Percentiles rank a stretch among this genome's conserved stretches.
Conservation (phyloP, 2,888 invertebrate genomes). For the Cataglyphis rosenhaueri region DNA sequence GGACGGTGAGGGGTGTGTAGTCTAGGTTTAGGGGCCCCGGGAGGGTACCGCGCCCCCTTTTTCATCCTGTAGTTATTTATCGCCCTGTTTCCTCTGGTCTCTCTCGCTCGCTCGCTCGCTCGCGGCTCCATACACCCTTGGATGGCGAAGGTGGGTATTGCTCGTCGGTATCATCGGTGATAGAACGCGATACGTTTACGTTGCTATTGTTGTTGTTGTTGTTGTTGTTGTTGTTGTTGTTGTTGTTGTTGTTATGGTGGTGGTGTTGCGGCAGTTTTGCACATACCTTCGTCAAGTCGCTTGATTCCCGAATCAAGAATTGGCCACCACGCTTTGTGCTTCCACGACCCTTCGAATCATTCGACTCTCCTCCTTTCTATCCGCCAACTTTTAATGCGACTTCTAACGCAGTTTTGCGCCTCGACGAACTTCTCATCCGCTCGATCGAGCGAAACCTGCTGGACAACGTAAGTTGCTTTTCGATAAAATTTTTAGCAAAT, state of each 20-base stretch:
- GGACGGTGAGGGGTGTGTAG: slow-evolving; percentile 76
- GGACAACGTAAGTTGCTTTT: slow-evolving; percentile 14
- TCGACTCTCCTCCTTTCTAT: slow-evolving; percentile 50
- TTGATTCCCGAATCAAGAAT: slow-evolving; percentile 75
- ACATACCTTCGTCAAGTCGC: slow-evolving; percentile 80
- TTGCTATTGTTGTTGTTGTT: slow-evolving; percentile 55
- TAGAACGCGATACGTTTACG: slow-evolving; percentile 73
- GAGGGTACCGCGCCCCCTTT: slow-evolving; percentile 84
- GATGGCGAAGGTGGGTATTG: slow-evolving; percentile 75
- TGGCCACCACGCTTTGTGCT: slow-evolving; percentile 54
- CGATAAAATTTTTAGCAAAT: slow-evolving; percentile 2
- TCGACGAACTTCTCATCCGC: slow-evolving; percentile 55
- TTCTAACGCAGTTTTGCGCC: slow-evolving; percentile 73
- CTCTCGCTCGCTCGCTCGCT: slow-evolving; percentile 60
- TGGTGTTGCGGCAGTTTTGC: slow-evolving; percentile 66
- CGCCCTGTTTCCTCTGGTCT: slow-evolving; percentile 77
- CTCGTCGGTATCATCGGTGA: slow-evolving; percentile 72
- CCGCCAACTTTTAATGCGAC: slow-evolving; percentile 70
- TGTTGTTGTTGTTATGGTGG: slow-evolving; percentile 13
- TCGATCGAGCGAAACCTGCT: slow-evolving; percentile 36
- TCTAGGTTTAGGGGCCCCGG: slow-evolving; percentile 84
- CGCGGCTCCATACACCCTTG: slow-evolving; percentile 64
- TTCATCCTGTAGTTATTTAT: slow-evolving; percentile 85
- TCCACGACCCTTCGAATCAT: slow-evolving; percentile 56
- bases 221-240: slow-evolving; percentile 43